Percentiles rank a stretch among this genome's conserved stretches.
Conservation (phyloP, 2,797 vertebrate genomes). For the Hoplostethus atlanticus region DNA sequence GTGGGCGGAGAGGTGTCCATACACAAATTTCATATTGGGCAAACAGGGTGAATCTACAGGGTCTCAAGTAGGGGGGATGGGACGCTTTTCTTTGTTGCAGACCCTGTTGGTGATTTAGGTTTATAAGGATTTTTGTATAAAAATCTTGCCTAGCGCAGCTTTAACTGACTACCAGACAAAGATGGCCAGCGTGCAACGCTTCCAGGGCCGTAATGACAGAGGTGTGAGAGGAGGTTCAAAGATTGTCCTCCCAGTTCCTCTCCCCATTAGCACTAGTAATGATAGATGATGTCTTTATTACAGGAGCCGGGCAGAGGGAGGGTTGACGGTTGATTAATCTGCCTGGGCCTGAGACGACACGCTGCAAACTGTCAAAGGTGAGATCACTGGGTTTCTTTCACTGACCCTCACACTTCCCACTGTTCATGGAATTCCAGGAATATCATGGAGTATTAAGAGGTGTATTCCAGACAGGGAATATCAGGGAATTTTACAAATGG, state of each 20-base stretch:
- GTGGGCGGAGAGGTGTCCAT: no score
- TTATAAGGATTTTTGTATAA: no score
- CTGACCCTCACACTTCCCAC: neutral
- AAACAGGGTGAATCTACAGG: no score
- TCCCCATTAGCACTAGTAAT: slow-evolving; percentile 25
- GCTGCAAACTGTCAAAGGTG: neutral
- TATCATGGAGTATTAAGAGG: neutral
- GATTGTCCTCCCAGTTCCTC: slow-evolving; percentile 8
- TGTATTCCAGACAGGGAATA: neutral
- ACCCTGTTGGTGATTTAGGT: neutral
- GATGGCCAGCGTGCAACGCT: neutral
- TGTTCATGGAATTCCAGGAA: slow-evolving; percentile 1
- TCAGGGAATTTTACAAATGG: no score
- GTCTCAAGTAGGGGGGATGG: neutral
- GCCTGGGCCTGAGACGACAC: neutral
- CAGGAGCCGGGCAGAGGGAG: slow-evolving; percentile 1
- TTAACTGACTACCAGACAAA: neutral
- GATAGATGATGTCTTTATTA: slow-evolving; percentile 36
- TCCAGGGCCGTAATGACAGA: neutral
- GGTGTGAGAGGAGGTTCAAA: slow-evolving; percentile 25
- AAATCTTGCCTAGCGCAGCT: no score
- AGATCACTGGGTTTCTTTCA: neutral
- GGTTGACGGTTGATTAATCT: neutral
- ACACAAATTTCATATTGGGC: no score
- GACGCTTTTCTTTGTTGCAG: neutral